A percentile compares a stretch with the other conserved stretches of the same genome.
phyloP scores from a whole-genome alignment of 2,797 vertebrate species.

The Pangasius macronema region DNA sequence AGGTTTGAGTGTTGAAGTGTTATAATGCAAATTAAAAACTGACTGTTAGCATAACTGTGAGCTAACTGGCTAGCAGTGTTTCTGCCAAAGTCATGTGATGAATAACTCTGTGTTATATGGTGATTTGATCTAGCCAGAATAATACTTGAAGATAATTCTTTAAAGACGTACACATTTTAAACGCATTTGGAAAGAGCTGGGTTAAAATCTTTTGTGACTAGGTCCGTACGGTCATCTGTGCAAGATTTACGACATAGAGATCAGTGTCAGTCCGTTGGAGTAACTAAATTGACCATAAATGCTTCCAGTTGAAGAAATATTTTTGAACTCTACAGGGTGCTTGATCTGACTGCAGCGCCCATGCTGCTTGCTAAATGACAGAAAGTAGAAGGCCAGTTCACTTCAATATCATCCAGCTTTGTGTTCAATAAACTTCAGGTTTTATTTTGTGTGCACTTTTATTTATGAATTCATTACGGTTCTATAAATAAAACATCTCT shows the following conservation, averaged over 20 bases:
- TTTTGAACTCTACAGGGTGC: constrained; percentile 17
- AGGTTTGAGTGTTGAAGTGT: neutral
- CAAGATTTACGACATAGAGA: too few species aligned
- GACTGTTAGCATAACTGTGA: neutral
- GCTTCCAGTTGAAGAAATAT: constrained; percentile 16
- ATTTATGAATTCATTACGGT: constrained; percentile 1
- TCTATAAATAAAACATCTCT: constrained; percentile 12
- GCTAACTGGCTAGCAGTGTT: neutral
- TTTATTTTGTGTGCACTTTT: neutral
- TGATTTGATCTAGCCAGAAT: neutral
- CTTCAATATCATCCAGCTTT: constrained; percentile 13
- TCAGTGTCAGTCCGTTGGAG: too few species aligned
- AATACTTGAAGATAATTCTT: neutral
- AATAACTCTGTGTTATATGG: neutral
- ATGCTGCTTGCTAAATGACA: constrained; percentile 25
- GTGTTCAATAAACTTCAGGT: constrained; percentile 22
- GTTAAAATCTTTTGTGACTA: too few species aligned
- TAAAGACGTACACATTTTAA: neutral
- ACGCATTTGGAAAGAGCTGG: too few species aligned
- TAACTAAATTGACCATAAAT: constrained; percentile 9
- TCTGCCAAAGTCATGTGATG: neutral
- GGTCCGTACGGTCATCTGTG: too few species aligned
- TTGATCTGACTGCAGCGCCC: constrained; percentile 20
- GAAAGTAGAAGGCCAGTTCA: constrained; percentile 7
- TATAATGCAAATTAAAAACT: neutral